A percentile compares a stretch with the other conserved stretches of the same genome.
Conservation (phyloP, 2,888 invertebrate species). For the Selenia dentaria region DNA sequence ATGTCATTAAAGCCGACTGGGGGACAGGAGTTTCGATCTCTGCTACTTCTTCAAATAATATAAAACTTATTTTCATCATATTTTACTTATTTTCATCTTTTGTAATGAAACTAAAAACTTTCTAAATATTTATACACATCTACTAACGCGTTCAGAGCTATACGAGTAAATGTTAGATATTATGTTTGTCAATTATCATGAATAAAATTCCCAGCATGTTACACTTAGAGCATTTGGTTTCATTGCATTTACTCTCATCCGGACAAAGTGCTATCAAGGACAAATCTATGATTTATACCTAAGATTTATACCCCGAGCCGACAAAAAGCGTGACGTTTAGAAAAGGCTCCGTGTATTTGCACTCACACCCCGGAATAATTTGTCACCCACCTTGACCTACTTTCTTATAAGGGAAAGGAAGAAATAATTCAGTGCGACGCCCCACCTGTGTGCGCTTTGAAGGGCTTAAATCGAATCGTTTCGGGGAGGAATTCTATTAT, state of each 20-base stretch:
- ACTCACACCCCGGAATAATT: conserved; percentile 58
- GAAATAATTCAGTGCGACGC: conserved; percentile 49
- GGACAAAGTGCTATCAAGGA: conserved; percentile 1
- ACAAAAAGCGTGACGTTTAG: conserved; percentile 54
- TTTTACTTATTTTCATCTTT: too few species aligned
- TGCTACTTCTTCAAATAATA: too few species aligned
- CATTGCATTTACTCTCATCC: background rate
- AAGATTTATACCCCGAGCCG: conserved; percentile 3
- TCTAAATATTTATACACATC: too few species aligned
- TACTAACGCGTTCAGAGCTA: too few species aligned
- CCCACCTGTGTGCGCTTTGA: conserved; percentile 37
- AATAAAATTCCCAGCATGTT: too few species aligned
- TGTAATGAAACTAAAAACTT: too few species aligned
- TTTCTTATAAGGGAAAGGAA: conserved; percentile 40
- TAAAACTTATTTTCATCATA: too few species aligned
- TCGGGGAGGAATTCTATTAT: conserved; percentile 44
- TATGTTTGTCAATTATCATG: too few species aligned
- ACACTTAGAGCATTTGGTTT: too few species aligned
- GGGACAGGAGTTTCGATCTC: too few species aligned
- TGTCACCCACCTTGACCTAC: conserved; percentile 66
- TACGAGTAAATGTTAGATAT: too few species aligned
- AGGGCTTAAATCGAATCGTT: conserved; percentile 33
- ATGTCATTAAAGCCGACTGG: too few species aligned
- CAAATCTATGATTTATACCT: conserved; percentile 16
- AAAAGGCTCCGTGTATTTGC: conserved; percentile 64